phyloP scores from a whole-genome alignment of 1,140 invertebrate species.

The Diorhabda carinulata region DNA sequence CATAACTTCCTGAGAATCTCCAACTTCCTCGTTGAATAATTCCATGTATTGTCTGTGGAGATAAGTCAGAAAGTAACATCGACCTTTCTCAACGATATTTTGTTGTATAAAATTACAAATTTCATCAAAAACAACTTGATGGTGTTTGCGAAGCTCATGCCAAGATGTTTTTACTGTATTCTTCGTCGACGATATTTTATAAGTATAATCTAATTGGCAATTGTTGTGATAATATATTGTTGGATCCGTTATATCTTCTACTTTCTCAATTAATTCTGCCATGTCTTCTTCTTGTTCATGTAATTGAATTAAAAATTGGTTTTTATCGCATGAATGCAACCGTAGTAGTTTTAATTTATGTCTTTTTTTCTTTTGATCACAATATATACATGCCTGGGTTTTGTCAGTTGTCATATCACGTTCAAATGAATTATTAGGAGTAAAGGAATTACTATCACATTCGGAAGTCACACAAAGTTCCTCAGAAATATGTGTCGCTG shows the following conservation, averaged over 20 bases:
- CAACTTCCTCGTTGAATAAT: constrained; percentile 6
- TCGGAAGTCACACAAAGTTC: constrained; percentile 10
- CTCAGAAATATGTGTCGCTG: constrained; percentile 21
- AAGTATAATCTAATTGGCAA: constrained; percentile 20
- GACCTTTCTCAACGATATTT: constrained; percentile 32
- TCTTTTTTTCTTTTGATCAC: constrained; percentile 26
- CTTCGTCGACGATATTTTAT: constrained; percentile 26
- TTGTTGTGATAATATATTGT: constrained; percentile 22
- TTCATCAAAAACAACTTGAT: constrained; percentile 34
- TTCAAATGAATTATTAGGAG: constrained; percentile 17
- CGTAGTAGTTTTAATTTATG: constrained; percentile 30
- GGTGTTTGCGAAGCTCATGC: constrained; percentile 28
- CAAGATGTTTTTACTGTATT: constrained; percentile 21
- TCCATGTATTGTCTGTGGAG: constrained; percentile 28
- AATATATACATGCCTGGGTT: constrained; percentile 20
- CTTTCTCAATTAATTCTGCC: constrained; percentile 21
- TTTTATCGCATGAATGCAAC: constrained; percentile 18
- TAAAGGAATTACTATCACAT: constrained; percentile 11
- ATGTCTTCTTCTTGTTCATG: constrained; percentile 16
- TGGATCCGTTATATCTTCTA: constrained; percentile 13
- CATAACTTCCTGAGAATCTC: constrained; percentile 1
- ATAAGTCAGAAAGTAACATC: constrained; percentile 31
- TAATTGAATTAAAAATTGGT: constrained; percentile 14
- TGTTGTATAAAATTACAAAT: constrained; percentile 28
- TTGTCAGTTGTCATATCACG: constrained; percentile 8